Percentiles rank a stretch among this genome's conserved stretches.
Conservation (phyloP, 2,113 vertebrate genomes). For the Myotis davidii region DNA sequence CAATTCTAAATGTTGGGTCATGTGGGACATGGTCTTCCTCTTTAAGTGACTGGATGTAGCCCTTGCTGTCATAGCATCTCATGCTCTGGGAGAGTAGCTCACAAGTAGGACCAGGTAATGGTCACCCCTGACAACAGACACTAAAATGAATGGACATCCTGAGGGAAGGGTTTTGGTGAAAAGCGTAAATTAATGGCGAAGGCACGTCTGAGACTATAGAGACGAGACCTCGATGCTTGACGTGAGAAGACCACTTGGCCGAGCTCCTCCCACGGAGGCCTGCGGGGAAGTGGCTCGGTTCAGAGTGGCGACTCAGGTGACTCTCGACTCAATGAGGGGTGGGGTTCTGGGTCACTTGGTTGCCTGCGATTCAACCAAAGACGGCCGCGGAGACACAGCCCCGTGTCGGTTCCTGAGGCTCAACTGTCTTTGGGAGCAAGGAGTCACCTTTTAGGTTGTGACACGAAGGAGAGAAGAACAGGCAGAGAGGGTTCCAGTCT, state of each 20-base stretch:
- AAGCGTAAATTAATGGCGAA: background rate
- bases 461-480: background rate
- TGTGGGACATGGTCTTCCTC: background rate
- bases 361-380: background rate
- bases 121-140: background rate
- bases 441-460: background rate
- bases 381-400: background rate
- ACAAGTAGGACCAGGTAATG: background rate
- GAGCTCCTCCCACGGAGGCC: background rate
- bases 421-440: background rate
- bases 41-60: background rate
- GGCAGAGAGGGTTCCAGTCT: background rate
- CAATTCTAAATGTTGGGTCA: background rate
- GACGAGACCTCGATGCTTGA: background rate
- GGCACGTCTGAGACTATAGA: fast-evolving
- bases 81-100: background rate
- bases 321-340: background rate
- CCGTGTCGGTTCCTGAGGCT: background rate
- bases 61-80: background rate
- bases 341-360: background rate
- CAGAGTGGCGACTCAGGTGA: background rate
- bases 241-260: fast-evolving
- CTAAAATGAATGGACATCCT: background rate
- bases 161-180: background rate
- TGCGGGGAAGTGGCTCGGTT: fast-evolving